Base-by-base conservation (phyloP, 2,113 vertebrate genomes). In the Colistium nudipinnis region DNA sequence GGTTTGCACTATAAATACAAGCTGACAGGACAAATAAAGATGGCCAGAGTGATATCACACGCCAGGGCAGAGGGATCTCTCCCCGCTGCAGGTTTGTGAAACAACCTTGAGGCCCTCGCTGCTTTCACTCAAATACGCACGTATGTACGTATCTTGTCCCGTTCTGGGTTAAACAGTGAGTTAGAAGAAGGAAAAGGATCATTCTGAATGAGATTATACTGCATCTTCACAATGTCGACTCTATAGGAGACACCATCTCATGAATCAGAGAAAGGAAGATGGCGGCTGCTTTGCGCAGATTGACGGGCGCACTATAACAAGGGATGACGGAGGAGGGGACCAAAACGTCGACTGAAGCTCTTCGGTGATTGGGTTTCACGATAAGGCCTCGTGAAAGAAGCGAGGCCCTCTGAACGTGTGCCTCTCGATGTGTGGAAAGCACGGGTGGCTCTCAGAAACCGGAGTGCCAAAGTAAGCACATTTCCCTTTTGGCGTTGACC, bases 401-500 rank as follows among this genome's bases (percentile, higher is more conserved):
- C 12, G 14, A 54, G 4, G 12, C 27, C 11, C 63, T 56, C 38
- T 57, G 54, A 49, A 12, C n/a, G n/a, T n/a, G 56, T 39, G 57
- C 73, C 78, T 70, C 59, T 68, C 85, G 62, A 86, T 76, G 66
- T 62, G 76, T 63, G 49, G 35, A 60, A 47, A 63, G 81, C 86
- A 84, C 54, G 59, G 77, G 67, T 71, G 65, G 62, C 80, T 84
- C 74, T 84, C 62, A 81, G 81, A 51, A 80, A 70, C 48, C 57
- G 54, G 62, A 78, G 72, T 74, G 86, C 76, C 79, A 87, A 85
- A 85, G 75, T 57, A 79, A 85, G 78, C 84, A 86, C 74, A 76
- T 88, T 87, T 88, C 70, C 72, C 64, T 61, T 70, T 80, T 74
- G 79, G 81, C 53, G 51, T 75, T 89, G 80, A 85, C 81, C 89